These are phyloP conservation scores for Helicoverpa armigera DNA, from an alignment of 1,140 invertebrate species.

Conservation along the genomic window DNA sequence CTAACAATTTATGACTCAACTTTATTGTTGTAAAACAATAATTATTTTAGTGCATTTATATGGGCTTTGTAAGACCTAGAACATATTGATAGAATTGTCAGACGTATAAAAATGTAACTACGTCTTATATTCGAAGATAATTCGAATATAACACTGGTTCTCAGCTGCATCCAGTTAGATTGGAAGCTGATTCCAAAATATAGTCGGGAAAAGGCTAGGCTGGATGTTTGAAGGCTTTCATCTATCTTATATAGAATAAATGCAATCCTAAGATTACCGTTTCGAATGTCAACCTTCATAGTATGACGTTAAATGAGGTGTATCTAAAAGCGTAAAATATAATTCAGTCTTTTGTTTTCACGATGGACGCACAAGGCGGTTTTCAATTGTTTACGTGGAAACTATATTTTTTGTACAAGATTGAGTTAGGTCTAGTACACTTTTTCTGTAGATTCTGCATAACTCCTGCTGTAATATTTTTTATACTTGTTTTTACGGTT, in stretches of 20 bases:
- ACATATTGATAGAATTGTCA: not conserved
- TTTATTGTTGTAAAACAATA: not conserved
- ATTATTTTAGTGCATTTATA: not conserved
- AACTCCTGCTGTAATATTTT: not conserved
- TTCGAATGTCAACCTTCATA: not conserved
- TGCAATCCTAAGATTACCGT: not conserved
- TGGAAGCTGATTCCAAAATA: too few relatives aligned
- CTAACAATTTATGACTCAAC: constrained; percentile 28
- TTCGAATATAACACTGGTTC: too few relatives aligned
- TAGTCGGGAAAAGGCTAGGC: too few relatives aligned
- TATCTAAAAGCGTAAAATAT: constrained; percentile 12
- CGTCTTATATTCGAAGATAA: too few relatives aligned
- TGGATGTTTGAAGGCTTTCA: too few relatives aligned
- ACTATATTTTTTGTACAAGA: not conserved
- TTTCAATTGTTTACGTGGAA: not conserved
- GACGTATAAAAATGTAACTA: too few relatives aligned
- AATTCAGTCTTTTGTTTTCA: not conserved
- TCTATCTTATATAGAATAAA: too few relatives aligned
- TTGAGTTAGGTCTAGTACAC: not conserved
- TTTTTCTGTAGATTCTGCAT: not conserved
- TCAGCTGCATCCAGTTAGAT: too few relatives aligned
- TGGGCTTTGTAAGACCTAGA: not conserved
- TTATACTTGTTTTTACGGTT: not conserved
- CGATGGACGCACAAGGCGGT: not conserved
- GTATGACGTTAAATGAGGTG: not conserved